Evolutionary conservation across 2,888 invertebrate genomes (phyloP).

Genomic region (Phorcus lineatus): DNA sequence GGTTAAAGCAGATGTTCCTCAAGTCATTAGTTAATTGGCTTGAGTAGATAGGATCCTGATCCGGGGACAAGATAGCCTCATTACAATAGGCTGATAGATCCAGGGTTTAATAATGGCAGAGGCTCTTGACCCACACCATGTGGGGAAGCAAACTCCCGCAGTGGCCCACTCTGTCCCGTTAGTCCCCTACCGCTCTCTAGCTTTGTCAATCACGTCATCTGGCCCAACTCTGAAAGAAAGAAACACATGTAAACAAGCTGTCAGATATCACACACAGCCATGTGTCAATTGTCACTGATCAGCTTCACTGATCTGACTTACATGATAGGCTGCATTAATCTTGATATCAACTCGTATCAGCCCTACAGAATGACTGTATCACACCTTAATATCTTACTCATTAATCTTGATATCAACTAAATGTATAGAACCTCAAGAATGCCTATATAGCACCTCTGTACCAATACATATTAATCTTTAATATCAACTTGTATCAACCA

Average conservation of each 20-base stretch:
- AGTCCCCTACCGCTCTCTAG: not conserved
- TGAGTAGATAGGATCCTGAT: not conserved
- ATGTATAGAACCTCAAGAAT: too few species aligned
- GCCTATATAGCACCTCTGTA: too few species aligned
- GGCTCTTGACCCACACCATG: not conserved
- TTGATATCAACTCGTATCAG: conserved; percentile 13
- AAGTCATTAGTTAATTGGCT: not conserved
- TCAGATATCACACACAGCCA: not conserved
- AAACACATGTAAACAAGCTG: not conserved
- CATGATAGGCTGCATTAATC: not conserved
- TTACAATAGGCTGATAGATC: not conserved
- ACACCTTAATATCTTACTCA: not conserved
- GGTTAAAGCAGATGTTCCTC: too few species aligned
- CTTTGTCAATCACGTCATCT: not conserved
- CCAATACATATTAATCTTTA: too few species aligned
- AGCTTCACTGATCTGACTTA: not conserved
- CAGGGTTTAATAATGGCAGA: not conserved
- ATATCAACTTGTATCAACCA: too few species aligned
- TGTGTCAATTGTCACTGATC: conserved; percentile 17
- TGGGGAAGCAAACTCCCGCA: not conserved
- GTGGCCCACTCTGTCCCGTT: not conserved
- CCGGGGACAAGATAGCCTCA: not conserved
- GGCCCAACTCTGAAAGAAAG: not conserved
- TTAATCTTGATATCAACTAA: too few species aligned
- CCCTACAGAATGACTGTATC: not conserved